Conservation (phyloP, 2,888 invertebrate species). For the Drosophila anomelani region DNA sequence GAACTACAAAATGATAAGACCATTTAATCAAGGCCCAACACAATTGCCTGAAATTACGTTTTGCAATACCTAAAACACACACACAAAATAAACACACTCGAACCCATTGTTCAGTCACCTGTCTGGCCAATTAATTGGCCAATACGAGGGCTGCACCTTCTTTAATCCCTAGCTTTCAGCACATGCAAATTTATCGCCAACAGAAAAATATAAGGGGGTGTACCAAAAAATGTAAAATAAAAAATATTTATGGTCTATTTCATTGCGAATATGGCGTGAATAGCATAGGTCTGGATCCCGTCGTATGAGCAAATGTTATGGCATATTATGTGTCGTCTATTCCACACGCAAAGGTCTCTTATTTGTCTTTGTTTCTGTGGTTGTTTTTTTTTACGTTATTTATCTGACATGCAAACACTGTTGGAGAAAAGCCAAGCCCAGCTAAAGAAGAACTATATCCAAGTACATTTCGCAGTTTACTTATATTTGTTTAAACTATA, state of each 20-base stretch:
- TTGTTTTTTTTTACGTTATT: not conserved
- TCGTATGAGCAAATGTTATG: conserved; percentile 31
- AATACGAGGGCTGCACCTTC: conserved; percentile 43
- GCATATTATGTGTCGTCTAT: conserved; percentile 37
- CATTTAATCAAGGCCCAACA: conserved; percentile 69
- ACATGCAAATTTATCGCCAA: conserved; percentile 46
- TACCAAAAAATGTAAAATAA: not conserved
- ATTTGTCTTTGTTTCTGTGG: conserved; percentile 12
- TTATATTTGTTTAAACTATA: not conserved
- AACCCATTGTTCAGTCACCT: conserved; percentile 22
- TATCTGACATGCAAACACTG: conserved; percentile 34
- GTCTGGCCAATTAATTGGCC: conserved; percentile 48
- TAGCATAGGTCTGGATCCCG: not conserved
- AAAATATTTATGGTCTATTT: conserved; percentile 48
- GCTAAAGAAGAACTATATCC: not conserved
- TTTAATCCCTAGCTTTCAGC: conserved; percentile 30
- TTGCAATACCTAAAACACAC: conserved; percentile 9
- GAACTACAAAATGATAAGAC: conserved; percentile 54
- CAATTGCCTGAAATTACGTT: conserved; percentile 57
- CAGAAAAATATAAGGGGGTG: conserved; percentile 1
- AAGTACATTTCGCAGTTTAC: not conserved
- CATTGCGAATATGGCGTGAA: conserved; percentile 26
- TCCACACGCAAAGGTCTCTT: conserved; percentile 43
- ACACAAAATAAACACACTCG: conserved; percentile 26
- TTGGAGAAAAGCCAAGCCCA: conserved; percentile 15